Base-by-base conservation (phyloP, 1,140 invertebrate genomes). In the Macrostomum lignano region DNA sequence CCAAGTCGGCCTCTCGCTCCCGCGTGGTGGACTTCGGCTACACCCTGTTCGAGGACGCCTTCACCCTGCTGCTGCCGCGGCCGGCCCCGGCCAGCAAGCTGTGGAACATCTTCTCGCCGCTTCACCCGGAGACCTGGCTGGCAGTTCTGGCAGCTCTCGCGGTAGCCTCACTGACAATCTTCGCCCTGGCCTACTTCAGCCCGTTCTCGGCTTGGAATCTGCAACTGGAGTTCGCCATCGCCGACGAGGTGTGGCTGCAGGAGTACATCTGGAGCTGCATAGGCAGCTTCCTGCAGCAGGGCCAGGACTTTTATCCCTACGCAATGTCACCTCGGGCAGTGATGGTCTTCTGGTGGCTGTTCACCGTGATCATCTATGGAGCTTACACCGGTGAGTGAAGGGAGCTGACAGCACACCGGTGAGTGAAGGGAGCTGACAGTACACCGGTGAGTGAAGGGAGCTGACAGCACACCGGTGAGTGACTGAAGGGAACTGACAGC, bases 191-290 rank as follows among this genome's bases (percentile, higher is more conserved):
- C 15, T 28, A 28, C 15, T 28, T 28, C 26, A 28, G 3, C 19
- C 26, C 26, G 19, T 28, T 28, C 19, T 28, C 26, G 26, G 26
- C 26, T 3, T 28, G 26, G 26, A 28, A 28, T 28, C 9, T 28
- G 9, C 26, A 28, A 5, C 19, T 28, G 9, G 19, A 14, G 5
- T 28, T 28, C 19, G 15, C 5, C 19, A 28, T 28, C 5, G 19
- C 15, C 15, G 26, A 28, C 19, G 26, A 28, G 19, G 19, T 28
- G 4, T 9, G 15, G 3, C 19, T 28, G 7, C 14, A 17, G 4
- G 26, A 28, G 26, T 17, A 28, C 9, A 5, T 28, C 7, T 28
- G 26, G 26, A 28, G 14, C 5, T 28, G 14, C 7, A 28, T 28
- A 5, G 26, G 26, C 4, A 15, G 14, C 7, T 28, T 28, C 19